A percentile compares a stretch with the other conserved stretches of the same genome.
Conservation (phyloP, 2,113 vertebrate species). For the Myrmophylax atrothorax region DNA sequence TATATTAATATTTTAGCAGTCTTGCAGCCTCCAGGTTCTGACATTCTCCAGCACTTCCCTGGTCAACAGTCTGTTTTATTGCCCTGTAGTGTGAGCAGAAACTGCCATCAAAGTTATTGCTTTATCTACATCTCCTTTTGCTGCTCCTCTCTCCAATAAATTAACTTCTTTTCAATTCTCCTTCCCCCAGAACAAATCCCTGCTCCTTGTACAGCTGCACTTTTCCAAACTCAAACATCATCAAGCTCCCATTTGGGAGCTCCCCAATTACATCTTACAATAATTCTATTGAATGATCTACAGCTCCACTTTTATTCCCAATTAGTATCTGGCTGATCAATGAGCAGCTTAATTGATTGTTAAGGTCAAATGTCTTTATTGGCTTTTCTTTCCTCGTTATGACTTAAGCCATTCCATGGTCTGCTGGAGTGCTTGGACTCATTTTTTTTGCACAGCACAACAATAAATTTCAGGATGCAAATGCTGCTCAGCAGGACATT, state of each 20-base stretch:
- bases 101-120: neutral
- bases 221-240: neutral
- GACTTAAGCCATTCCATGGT: neutral
- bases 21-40: neutral
- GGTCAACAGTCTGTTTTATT: neutral
- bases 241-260: constrained; percentile 47
- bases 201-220: neutral
- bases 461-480: neutral
- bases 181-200: neutral
- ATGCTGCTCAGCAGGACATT: neutral
- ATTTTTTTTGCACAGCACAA: neutral
- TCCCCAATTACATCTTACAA: constrained; percentile 28
- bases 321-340: constrained; percentile 62
- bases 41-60: neutral
- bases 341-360: constrained; percentile 55
- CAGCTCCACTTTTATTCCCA: constrained; percentile 48
- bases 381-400: constrained; percentile 39
- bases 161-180: neutral
- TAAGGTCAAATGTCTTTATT: constrained; percentile 66
- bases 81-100: neutral
- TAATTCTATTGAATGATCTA: constrained; percentile 55
- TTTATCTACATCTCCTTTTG: neutral
- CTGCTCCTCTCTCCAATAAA: neutral
- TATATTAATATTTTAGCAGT: neutral
- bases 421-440: neutral